Evolutionary conservation across 2,113 vertebrate species (phyloP).

Genomic region (Microtus montanus): DNA sequence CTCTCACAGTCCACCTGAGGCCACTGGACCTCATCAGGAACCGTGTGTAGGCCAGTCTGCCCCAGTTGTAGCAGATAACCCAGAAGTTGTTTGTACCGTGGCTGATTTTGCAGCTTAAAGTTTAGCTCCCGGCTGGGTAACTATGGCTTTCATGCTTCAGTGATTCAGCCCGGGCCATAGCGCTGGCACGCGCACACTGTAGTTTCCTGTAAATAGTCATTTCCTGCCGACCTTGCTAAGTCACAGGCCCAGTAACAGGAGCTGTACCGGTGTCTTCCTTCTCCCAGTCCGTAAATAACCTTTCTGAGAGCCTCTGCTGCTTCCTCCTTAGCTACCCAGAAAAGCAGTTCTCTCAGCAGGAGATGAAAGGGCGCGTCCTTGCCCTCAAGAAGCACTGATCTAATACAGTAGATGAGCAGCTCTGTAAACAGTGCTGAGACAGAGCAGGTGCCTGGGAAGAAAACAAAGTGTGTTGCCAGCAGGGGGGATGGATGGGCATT

Average conservation of each 20-base stretch:
- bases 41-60: background rate
- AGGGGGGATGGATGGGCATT: background rate
- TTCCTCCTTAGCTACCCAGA: background rate
- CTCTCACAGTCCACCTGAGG: background rate
- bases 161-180: background rate
- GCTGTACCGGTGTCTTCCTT: background rate
- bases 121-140: slow-evolving; percentile 7
- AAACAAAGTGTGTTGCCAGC: background rate
- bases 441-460: background rate
- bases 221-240: slow-evolving; percentile 7
- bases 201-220: background rate
- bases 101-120: background rate
- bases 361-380: background rate
- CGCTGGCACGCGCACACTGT: slow-evolving; percentile 10
- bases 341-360: background rate
- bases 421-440: background rate
- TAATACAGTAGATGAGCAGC: background rate
- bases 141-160: slow-evolving; percentile 13
- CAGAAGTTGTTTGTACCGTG: background rate
- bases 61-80: slow-evolving; percentile 1
- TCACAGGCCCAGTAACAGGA: background rate
- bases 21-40: background rate
- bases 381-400: slow-evolving; percentile 17
- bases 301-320: background rate
- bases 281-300: background rate